A percentile compares a stretch with the other conserved stretches of the same genome.
These are phyloP conservation scores for Tenodera sinensis DNA, from an alignment of 2,888 invertebrate genomes.

Conservation along the genomic window DNA sequence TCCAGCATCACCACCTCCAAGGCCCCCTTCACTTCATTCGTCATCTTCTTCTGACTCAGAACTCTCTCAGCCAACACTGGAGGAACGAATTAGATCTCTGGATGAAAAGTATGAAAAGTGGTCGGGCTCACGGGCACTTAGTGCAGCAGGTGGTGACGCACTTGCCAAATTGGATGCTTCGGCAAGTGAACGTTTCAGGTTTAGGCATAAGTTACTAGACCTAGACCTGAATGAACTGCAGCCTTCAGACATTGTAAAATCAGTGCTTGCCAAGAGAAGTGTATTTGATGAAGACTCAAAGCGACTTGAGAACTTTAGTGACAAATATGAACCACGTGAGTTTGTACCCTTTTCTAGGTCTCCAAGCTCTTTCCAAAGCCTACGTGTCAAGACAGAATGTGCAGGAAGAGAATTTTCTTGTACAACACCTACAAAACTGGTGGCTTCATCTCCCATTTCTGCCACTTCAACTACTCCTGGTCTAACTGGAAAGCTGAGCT, in stretches of 20 bases:
- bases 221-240: conserved; percentile 77
- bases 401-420: conserved; percentile 23
- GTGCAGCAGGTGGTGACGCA: conserved; percentile 54
- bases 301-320: conserved; percentile 80
- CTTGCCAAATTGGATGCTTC: conserved; percentile 51
- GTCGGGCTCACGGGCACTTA: conserved; percentile 65
- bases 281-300: conserved; percentile 96
- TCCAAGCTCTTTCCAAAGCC: conserved; percentile 23
- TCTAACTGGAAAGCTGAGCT: conserved; percentile 15
- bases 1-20: conserved; percentile 58
- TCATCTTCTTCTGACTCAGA: conserved; percentile 69
- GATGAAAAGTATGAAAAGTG: conserved; percentile 92
- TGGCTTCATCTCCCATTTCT: conserved; percentile 11
- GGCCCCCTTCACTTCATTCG: conserved; percentile 64
- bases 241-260: conserved; percentile 91
- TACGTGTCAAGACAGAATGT: conserved; percentile 34
- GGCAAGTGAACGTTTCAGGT: conserved; percentile 54
- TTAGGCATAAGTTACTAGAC: conserved; percentile 71
- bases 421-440: conserved; percentile 31
- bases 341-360: conserved; percentile 41
- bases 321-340: conserved; percentile 72
- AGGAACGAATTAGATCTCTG: conserved; percentile 86
- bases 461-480: conserved; percentile 22
- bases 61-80: conserved; percentile 66
- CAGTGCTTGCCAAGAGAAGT: conserved; percentile 85